Conservation (phyloP, 92 coral and sea anemone species). For the Micromussa lordhowensis region DNA sequence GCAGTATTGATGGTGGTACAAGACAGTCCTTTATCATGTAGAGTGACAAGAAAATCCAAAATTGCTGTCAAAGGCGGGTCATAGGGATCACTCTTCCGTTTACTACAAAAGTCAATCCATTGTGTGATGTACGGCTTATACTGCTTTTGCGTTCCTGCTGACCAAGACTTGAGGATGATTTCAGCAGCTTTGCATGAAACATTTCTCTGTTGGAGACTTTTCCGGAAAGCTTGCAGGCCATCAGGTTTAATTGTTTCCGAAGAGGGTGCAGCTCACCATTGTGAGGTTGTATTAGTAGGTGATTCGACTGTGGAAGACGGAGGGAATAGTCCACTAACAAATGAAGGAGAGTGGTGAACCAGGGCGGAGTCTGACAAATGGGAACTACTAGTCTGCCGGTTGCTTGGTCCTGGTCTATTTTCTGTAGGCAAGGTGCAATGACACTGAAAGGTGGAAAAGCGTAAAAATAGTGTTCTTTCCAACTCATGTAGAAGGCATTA, state of each 20-base stretch:
- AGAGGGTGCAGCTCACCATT: slow-evolving; percentile 24
- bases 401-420: slow-evolving; percentile 50
- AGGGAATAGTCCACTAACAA: slow-evolving; percentile 28
- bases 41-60: slow-evolving; percentile 36
- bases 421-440: too few relatives aligned
- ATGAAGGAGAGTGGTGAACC: slow-evolving; percentile 56
- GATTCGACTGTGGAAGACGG: slow-evolving; percentile 16
- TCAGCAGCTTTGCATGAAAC: slow-evolving; percentile 44
- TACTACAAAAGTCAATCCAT: slow-evolving; percentile 47
- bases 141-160: slow-evolving; percentile 39
- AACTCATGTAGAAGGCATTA: too few relatives aligned
- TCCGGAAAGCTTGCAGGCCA: slow-evolving; percentile 45
- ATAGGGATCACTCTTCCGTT: slow-evolving; percentile 47
- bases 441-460: too few relatives aligned
- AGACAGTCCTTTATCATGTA: slow-evolving; percentile 46
- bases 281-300: slow-evolving; percentile 31
- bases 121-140: slow-evolving; percentile 37
- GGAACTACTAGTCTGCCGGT: slow-evolving; percentile 50
- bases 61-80: slow-evolving; percentile 42
- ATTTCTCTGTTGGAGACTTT: slow-evolving; percentile 30
- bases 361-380: slow-evolving; percentile 49
- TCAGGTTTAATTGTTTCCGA: slow-evolving; percentile 8
- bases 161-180: slow-evolving; percentile 47
- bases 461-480: too few relatives aligned
- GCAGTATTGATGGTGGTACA: slow-evolving; percentile 52